Evolutionary conservation across 2,888 invertebrate genomes (phyloP).

Genomic region (Agrilus cyanescens): DNA sequence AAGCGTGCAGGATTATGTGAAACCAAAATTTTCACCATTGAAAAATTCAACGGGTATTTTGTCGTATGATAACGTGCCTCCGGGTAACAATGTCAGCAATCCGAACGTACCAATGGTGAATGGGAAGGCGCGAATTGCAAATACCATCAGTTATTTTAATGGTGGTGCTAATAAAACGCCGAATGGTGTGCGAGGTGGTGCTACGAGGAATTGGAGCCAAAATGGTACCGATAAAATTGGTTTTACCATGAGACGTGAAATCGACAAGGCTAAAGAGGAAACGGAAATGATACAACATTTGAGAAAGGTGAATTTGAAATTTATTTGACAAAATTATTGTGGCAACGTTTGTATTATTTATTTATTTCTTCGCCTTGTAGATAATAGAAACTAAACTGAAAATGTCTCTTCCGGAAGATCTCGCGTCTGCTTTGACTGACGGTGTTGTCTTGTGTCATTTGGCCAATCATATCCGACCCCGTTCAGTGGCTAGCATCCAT

Average conservation of each 20-base stretch:
- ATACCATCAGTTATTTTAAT: slow-evolving; percentile 47
- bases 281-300: slow-evolving; percentile 73
- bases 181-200: slow-evolving; percentile 26
- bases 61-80: slow-evolving; percentile 44
- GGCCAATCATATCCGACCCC: slow-evolving; percentile 83
- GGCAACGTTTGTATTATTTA: no score
- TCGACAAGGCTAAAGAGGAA: slow-evolving; percentile 84
- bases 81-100: slow-evolving; percentile 32
- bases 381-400: slow-evolving; percentile 83
- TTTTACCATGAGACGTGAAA: slow-evolving; percentile 86
- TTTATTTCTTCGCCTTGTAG: slow-evolving; percentile 37
- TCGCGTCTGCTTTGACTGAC: slow-evolving; percentile 75
- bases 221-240: slow-evolving; percentile 66
- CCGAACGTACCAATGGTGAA: slow-evolving; percentile 31
- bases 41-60: slow-evolving; percentile 48
- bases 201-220: slow-evolving; percentile 61
- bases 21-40: slow-evolving; percentile 50
- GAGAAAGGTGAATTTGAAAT: slow-evolving; percentile 53
- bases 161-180: slow-evolving; percentile 38
- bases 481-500: slow-evolving; percentile 87
- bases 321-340: not conserved
- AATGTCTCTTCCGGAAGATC: slow-evolving; percentile 76
- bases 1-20: slow-evolving; percentile 39
- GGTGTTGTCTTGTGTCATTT: slow-evolving; percentile 91
- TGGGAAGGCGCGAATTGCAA: slow-evolving; percentile 37